Percentiles rank a stretch among this genome's conserved stretches.
These are phyloP conservation scores for rat (Rattus norvegicus) DNA, from an alignment of 2,113 vertebrate genomes.

Conservation along the genomic window GRCr8 NC_086033.1:58795501-58796000, in stretches of 20 bases:
- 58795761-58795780: no score
- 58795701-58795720: no score
- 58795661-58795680: background rate
- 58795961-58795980: slow-evolving; percentile 24
- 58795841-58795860: background rate
- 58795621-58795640: background rate
- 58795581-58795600: background rate
- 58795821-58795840: background rate
- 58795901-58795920: background rate
- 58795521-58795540: background rate
- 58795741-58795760: no score
- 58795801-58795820: background rate
- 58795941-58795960: background rate
- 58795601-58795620: background rate
- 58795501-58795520: background rate
- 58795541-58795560: background rate
- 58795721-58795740: background rate
- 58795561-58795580: background rate
- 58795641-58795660: background rate
- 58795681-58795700: no score
- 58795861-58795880: background rate
- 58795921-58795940: background rate
- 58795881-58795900: background rate
- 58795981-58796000: background rate
- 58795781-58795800: no score